phyloP scores from a whole-genome alignment of 2,113 vertebrate genomes.

The Gallinago undulata region DNA sequence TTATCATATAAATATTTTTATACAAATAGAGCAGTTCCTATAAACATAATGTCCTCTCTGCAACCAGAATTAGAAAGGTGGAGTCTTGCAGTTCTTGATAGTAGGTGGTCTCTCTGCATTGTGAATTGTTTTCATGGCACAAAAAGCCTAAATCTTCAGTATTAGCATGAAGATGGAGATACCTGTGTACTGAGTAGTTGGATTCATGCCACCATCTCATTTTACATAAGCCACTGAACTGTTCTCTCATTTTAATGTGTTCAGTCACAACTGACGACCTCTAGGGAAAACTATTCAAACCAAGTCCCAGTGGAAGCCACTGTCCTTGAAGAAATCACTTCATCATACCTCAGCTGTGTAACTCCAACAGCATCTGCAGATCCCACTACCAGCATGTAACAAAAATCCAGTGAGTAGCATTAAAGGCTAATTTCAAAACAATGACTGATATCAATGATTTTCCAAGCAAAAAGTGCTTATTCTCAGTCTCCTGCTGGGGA shows the following conservation, averaged over 20 bases:
- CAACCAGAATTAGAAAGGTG: background rate
- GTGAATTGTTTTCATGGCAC: background rate
- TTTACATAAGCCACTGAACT: constrained; percentile 36
- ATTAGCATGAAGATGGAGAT: background rate
- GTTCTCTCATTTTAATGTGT: constrained; percentile 30
- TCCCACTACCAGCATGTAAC: background rate
- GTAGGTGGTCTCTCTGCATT: background rate
- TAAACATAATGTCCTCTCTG: background rate
- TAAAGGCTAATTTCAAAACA: constrained; percentile 34
- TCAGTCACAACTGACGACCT: background rate
- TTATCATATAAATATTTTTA: background rate
- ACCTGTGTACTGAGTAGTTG: background rate
- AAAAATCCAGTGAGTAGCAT: constrained; percentile 15
- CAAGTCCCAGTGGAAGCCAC: constrained; percentile 5
- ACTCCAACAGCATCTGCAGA: background rate
- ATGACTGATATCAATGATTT: constrained; percentile 4
- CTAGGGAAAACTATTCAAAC: constrained; percentile 21
- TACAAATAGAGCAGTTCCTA: background rate
- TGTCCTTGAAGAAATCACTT: constrained; percentile 42
- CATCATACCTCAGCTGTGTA: background rate
- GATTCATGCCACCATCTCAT: constrained; percentile 6
- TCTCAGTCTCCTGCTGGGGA: background rate
- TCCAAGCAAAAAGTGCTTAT: constrained; percentile 14
- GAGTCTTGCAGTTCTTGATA: background rate
- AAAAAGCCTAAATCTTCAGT: background rate